Conservation (phyloP, 2,113 vertebrate species). For the Anthoscopus minutus region DNA sequence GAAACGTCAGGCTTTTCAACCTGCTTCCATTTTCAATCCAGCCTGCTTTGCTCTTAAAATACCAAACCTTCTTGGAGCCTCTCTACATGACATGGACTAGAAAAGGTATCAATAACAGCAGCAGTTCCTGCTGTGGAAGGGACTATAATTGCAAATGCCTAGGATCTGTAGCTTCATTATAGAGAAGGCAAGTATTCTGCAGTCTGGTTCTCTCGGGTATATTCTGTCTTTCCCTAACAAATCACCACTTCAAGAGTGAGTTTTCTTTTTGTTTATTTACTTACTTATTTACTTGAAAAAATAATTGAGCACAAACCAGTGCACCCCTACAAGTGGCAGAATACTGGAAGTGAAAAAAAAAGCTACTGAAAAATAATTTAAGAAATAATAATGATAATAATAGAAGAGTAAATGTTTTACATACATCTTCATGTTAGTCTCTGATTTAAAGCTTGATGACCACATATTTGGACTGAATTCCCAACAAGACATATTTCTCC, state of each 20-base stretch:
- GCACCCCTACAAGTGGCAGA: background rate
- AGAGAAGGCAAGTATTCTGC: background rate
- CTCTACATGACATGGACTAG: conserved; percentile 8
- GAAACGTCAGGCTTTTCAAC: background rate
- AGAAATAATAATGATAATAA: background rate
- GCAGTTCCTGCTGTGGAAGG: conserved; percentile 22
- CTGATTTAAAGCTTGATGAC: conserved; percentile 57
- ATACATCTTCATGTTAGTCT: background rate
- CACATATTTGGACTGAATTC: conserved; percentile 25
- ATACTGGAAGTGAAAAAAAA: background rate
- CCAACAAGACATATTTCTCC: conserved; percentile 14
- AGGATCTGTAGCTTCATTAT: conserved; percentile 27
- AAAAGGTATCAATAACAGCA: conserved; percentile 46
- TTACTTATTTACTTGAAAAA: conserved; percentile 15
- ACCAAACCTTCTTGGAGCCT: conserved; percentile 26
- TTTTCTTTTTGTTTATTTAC: conserved; percentile 1
- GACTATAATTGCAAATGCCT: conserved; percentile 4
- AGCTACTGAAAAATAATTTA: background rate
- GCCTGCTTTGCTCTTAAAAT: background rate
- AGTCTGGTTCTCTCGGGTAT: background rate
- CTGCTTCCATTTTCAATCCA: background rate
- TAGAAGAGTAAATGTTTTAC: background rate
- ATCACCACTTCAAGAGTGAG: background rate
- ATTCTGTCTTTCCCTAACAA: background rate
- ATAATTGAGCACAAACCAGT: background rate